Evolutionary conservation across 2,888 invertebrate species (phyloP), one percentile per base, ranked within the genome.

Genomic region (Pogonocherus hispidulus): DNA sequence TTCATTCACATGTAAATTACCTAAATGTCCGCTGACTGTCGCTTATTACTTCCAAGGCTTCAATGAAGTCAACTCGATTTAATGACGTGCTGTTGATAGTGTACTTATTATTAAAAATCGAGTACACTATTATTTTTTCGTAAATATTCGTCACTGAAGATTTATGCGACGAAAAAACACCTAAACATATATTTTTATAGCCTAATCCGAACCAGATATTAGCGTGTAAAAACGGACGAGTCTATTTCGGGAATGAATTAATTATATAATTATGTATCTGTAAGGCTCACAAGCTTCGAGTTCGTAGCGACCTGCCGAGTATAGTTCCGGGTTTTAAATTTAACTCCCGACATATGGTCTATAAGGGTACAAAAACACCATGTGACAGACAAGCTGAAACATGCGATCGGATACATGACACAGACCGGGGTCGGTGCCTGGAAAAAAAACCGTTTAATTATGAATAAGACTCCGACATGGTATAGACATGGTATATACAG

Each of bases 271-370:
- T 59, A 51, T 62, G 32, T 32, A 60, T 60, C 47, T 19, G n/a
- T 3, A 51, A 37, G 60, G 23, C 51, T 18, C 23, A 35, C 46
- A 63, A 23, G 14, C 11, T 47, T 57, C 51, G 27, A 32, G 46
- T 52, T 51, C 22, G 49, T 44, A 41, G 47, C 62, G 63, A 52
- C 41, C 52, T 51, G 47, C 14, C 35, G 52, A 44, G 55, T 63
- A 51, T 60, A 70, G 70, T 65, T 70, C 70, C 70, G 70, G 67
- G 67, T 65, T 67, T 65, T 70, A 63, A 70, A 67, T 63, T 67
- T 63, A 67, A 62, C 32, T 63, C 66, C 37, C 22, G 60, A 62
- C 67, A 67, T 70, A 65, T 70, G 67, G 64, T n/a, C 27, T 27
- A 51, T 47, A 57, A 57, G 56, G 70, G 62, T 57, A 56, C 54